A percentile compares a stretch with the other conserved stretches of the same genome.
phyloP scores from a whole-genome alignment of 2,113 vertebrate genomes.

The Lampris incognitus region DNA sequence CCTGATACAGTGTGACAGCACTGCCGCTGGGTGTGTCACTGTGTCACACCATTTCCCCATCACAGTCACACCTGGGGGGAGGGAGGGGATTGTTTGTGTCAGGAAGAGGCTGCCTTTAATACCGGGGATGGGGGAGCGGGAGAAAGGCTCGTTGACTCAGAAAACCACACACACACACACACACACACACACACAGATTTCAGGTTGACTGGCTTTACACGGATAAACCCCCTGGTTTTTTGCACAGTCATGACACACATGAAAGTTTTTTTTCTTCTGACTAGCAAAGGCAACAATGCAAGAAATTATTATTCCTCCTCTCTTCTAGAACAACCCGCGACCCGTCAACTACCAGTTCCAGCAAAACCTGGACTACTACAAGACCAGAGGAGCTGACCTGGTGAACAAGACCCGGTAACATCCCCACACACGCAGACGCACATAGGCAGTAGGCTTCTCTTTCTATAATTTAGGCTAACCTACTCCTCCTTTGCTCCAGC shows the following conservation, averaged over 20 bases:
- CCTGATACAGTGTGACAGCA: slow-evolving; percentile 55
- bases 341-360: slow-evolving; percentile 97
- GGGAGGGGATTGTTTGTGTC: neutral
- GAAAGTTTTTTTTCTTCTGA: neutral
- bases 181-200: neutral
- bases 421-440: neutral
- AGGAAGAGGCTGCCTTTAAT: neutral
- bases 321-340: slow-evolving; percentile 89
- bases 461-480: neutral
- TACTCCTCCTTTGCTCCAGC: slow-evolving; percentile 32
- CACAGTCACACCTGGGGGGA: slow-evolving; percentile 36
- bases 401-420: slow-evolving; percentile 93
- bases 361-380: slow-evolving; percentile 98
- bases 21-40: slow-evolving; percentile 36
- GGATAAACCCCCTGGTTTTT: neutral
- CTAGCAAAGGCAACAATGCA: too few relatives aligned
- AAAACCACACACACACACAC: slow-evolving; percentile 20
- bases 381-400: slow-evolving; percentile 94
- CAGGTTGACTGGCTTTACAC: neutral
- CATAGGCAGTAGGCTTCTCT: neutral
- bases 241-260: neutral
- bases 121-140: neutral
- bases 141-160: slow-evolving; percentile 34
- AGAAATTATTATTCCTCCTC: neutral
- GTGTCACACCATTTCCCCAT: slow-evolving; percentile 48